These are phyloP conservation scores for Epinephelus coioides DNA, from an alignment of 2,797 vertebrate genomes.

Conservation along the genomic window DNA sequence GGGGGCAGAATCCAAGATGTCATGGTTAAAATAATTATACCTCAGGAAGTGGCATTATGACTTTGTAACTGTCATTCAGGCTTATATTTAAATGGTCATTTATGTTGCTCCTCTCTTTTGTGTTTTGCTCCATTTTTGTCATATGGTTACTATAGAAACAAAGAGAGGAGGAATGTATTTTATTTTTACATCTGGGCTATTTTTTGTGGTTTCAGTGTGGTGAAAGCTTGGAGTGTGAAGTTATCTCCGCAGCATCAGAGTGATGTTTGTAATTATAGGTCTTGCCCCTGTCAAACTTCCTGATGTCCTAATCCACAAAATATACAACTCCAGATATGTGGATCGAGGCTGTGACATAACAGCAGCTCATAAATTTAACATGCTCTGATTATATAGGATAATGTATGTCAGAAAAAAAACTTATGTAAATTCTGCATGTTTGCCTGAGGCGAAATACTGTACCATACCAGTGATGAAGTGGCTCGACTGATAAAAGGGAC, in stretches of 20 bases:
- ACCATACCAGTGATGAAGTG: neutral
- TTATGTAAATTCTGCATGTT: neutral
- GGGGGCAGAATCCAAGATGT: slow-evolving; percentile 50
- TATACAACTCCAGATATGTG: slow-evolving; percentile 1
- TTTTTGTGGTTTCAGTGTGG: neutral
- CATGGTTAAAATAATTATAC: slow-evolving; percentile 76
- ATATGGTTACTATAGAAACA: slow-evolving; percentile 77
- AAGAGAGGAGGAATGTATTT: slow-evolving; percentile 24
- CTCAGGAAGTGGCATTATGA: slow-evolving; percentile 51
- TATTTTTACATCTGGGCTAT: neutral
- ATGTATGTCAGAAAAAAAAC: neutral
- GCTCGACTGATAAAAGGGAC: neutral
- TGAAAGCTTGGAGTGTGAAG: slow-evolving; percentile 8
- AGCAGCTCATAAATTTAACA: neutral
- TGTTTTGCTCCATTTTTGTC: slow-evolving; percentile 61
- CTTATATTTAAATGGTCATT: slow-evolving; percentile 69
- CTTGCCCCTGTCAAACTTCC: neutral
- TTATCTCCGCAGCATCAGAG: neutral
- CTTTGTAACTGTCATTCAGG: slow-evolving; percentile 66
- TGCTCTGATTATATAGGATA: slow-evolving; percentile 14
- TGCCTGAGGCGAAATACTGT: slow-evolving; percentile 1
- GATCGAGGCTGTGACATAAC: neutral
- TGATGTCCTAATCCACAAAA: neutral
- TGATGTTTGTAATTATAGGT: neutral
- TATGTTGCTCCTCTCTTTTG: slow-evolving; percentile 52